Evolutionary conservation across 2,797 vertebrate genomes (phyloP), one percentile per base, ranked within the genome.

Genomic region (Sebastes reedi): DNA sequence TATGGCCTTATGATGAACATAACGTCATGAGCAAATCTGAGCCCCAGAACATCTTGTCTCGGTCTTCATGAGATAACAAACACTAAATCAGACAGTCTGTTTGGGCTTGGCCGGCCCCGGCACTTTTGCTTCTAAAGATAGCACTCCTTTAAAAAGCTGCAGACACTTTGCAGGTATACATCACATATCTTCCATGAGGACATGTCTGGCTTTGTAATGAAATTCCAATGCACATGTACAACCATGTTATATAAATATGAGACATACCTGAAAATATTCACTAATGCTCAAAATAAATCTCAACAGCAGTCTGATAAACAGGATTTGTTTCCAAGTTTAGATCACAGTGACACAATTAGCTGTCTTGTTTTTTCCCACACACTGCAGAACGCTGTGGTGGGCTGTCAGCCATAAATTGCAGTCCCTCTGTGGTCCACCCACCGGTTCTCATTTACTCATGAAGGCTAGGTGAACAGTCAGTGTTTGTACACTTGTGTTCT

Each of bases 61-160:
- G 18, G 56, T 77, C 62, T 77, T 79, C 30, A 50, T 42, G 39
- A 80, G 72, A 81, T 76, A 85, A 86, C 69, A 78, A 66, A 77
- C 36, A 64, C 54, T 73, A 79, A 85, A 66, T 52, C 52, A 71
- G 71, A 75, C 70, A 73, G 59, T 68, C 22, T 25, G 74, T 74
- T 71, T 64, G 42, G 55, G 46, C 42, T 77, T 54, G 42, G 59
- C 60, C 30, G 50, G 66, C 39, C 62, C 22, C 8, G 25, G 56
- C 34, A 39, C 22, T 24, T 59, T 34, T 61, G 54, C 54, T 39
- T 25, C 75, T 67, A 72, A 82, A 88, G 73, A 72, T 76, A 72
- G 75, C 6, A 16, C 46, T 36, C 16, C 34, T 72, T 71, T 52
- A 34, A 85, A 72, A 76, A 72, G 73, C 65, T 58, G 61, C 20